Evolutionary conservation across 2,888 invertebrate genomes (phyloP), one percentile per base, ranked within the genome.

Genomic region (Scaeva pyrastri): DNA sequence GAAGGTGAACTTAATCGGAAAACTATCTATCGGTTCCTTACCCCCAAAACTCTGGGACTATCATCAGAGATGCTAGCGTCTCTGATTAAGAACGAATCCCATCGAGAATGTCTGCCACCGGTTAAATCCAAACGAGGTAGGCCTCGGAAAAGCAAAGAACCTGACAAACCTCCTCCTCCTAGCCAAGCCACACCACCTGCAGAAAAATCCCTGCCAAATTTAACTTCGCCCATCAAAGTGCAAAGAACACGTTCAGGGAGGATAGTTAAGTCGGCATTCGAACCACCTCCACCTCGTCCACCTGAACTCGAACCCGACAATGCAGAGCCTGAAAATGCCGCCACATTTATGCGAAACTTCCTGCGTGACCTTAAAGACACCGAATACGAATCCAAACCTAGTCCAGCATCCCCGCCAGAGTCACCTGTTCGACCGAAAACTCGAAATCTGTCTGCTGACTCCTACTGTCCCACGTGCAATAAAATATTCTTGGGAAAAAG

Each of bases 401-500:
- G 68, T 16, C 73, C 87, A 36, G 19, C 76, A 4, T 8, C 36
- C 0, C 10, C 6, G 3, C 14, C 43, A 16, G 41, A 58, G 2
- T 50, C 78, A 8, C 50, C 64, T 10, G 19, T 50, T n/a, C 55
- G 73, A 43, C 26, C 64, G 19, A 87, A 78, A 14, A 88, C 88
- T 48, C 88, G 90, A 19, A 88, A 89, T 50, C 86, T 92, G 16
- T 90, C 92, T 31, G 89, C 89, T 0, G 89, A 91, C 43, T 89
- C 91, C 6, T 90, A 90, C 73, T 92, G 92, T 60, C 91, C 90
- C 0, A 90, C 90, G 4, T 92, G 92, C 81, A 90, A 91, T 23
- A 92, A 92, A 88, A 90, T 92, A 10, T 92, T 92, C 77, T 84
- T 92, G 50, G 92, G 92, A 0, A 88, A 87, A 21, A 90, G 91